These are phyloP conservation scores for Lagopus muta DNA, from an alignment of 2,113 vertebrate species.

Conservation along the genomic window DNA sequence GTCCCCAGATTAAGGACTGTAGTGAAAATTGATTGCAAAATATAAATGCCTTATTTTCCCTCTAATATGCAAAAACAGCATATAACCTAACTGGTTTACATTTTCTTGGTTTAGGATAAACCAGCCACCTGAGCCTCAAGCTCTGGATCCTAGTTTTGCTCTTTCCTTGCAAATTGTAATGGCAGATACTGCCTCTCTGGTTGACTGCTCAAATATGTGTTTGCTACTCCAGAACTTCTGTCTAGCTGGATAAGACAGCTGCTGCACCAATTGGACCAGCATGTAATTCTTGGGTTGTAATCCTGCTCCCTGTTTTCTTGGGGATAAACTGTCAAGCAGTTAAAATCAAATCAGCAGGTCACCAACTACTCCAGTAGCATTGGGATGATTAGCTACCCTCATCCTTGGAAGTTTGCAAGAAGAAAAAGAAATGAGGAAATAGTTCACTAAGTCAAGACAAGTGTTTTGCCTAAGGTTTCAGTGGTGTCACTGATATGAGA, in stretches of 20 bases:
- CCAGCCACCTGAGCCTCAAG: neutral
- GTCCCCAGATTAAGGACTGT: neutral
- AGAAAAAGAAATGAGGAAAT: neutral
- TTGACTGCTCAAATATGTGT: fast-evolving
- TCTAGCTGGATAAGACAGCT: neutral
- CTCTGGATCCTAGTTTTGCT: neutral
- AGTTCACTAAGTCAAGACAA: neutral
- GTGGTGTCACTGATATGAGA: neutral
- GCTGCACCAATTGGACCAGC: neutral
- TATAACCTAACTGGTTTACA: neutral
- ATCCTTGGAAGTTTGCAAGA: neutral
- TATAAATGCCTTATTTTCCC: neutral
- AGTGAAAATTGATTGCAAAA: neutral
- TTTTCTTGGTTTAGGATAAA: neutral
- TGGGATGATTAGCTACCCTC: neutral
- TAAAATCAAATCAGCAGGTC: neutral
- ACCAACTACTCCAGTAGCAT: neutral
- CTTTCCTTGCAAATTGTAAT: neutral
- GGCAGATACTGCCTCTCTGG: neutral
- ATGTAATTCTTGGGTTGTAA: neutral
- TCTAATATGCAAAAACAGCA: neutral
- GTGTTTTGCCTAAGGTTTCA: neutral
- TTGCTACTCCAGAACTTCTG: neutral
- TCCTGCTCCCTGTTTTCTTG: neutral
- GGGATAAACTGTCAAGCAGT: neutral